Percentiles rank a stretch among this genome's conserved stretches.
Evolutionary conservation across 2,797 vertebrate genomes (phyloP).

Genomic region (Oryzias sinensis): DNA sequence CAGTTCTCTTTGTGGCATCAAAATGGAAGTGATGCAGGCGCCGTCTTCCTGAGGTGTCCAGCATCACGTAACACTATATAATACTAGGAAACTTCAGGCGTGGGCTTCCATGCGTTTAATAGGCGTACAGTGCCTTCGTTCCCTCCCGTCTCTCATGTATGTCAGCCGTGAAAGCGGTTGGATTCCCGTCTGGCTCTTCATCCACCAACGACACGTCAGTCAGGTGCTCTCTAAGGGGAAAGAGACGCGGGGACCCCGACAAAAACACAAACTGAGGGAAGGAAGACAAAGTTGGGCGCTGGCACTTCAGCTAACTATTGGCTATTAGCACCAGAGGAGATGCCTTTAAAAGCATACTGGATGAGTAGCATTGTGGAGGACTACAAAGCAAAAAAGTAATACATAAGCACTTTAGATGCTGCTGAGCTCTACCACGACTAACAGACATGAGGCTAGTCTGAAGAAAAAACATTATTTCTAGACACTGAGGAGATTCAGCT

Average conservation of each 20-base stretch:
- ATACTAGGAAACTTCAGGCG: conserved; percentile 52
- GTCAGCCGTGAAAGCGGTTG: conserved; percentile 50
- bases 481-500: too few relatives aligned
- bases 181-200: conserved; percentile 63
- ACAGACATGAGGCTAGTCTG: conserved; percentile 58
- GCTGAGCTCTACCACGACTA: conserved; percentile 55
- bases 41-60: conserved; percentile 63
- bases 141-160: conserved; percentile 52
- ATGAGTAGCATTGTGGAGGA: conserved; percentile 73
- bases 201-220: conserved; percentile 73
- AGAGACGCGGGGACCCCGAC: conserved; percentile 46
- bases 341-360: conserved; percentile 76
- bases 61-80: conserved; percentile 40
- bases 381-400: conserved; percentile 73
- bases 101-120: too few relatives aligned
- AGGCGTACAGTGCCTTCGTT: conserved; percentile 15
- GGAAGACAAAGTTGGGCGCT: conserved; percentile 62
- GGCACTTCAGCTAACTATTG: conserved; percentile 75
- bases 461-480: conserved; percentile 10
- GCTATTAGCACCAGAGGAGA: conserved; percentile 78
- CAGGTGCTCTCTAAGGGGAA: conserved; percentile 71
- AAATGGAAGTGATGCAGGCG: conserved; percentile 67
- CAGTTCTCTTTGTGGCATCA: conserved; percentile 45
- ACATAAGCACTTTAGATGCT: conserved; percentile 55
- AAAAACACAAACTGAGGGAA: conserved; percentile 46